These are phyloP conservation scores for Leptopilina syphax DNA, from an alignment of 2,888 invertebrate genomes.

Conservation along the genomic window DNA sequence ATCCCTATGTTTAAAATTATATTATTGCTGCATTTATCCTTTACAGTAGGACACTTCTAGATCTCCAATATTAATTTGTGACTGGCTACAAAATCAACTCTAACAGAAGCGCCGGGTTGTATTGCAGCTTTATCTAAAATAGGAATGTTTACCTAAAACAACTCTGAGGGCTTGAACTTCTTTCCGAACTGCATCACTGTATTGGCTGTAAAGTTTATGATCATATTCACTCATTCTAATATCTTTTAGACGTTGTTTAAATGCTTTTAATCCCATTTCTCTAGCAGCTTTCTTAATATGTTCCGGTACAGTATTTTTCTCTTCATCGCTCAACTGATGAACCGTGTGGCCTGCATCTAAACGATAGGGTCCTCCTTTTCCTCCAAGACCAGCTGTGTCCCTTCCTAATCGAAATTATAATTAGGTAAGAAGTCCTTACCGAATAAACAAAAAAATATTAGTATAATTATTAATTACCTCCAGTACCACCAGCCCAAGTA, in stretches of 20 bases:
- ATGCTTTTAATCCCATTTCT: slow-evolving; percentile 95
- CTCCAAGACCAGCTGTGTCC: slow-evolving; percentile 96
- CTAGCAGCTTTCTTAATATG: slow-evolving; percentile 92
- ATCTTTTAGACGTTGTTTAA: slow-evolving; percentile 90
- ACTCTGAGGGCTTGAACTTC: slow-evolving; percentile 92
- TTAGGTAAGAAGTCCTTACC: too few species aligned
- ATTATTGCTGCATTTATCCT: too few species aligned
- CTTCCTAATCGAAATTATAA: slow-evolving; percentile 76
- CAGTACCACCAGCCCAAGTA: slow-evolving; percentile 97
- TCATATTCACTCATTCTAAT: slow-evolving; percentile 97
- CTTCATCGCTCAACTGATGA: slow-evolving; percentile 92
- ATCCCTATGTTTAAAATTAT: too few species aligned
- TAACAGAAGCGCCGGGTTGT: too few species aligned
- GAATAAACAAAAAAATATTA: too few species aligned
- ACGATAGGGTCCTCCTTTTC: slow-evolving; percentile 96
- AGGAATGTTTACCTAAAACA: slow-evolving; percentile 82
- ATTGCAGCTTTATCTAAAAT: too few species aligned
- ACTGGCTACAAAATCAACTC: too few species aligned
- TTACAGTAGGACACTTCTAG: too few species aligned
- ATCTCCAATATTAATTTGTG: too few species aligned
- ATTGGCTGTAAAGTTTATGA: slow-evolving; percentile 90
- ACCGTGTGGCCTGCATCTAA: slow-evolving; percentile 96
- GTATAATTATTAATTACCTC: slow-evolving; percentile 78
- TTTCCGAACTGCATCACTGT: slow-evolving; percentile 86
- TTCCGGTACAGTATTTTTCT: slow-evolving; percentile 94